Percentiles rank a stretch among this genome's conserved stretches.
Evolutionary conservation across 1,140 invertebrate genomes (phyloP).

Genomic region (Panulirus ornatus): DNA sequence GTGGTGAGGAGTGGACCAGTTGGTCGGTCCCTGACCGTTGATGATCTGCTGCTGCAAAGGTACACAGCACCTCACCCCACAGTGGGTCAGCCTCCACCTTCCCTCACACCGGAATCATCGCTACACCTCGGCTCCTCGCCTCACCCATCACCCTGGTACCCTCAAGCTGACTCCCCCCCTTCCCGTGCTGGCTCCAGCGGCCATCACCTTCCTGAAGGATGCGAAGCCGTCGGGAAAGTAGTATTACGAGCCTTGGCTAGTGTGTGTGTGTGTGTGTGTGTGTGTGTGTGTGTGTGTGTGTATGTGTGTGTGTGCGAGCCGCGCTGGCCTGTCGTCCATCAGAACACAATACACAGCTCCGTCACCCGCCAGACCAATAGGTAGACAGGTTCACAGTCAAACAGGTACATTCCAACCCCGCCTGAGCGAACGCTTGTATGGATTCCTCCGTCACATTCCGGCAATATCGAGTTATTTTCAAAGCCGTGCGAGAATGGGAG

Average conservation of each 20-base stretch:
- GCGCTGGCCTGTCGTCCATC: conserved; percentile 3
- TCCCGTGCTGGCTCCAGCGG: no score
- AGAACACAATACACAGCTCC: conserved; percentile 40
- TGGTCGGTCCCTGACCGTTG: no score
- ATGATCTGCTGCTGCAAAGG: no score
- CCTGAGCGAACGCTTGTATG: neutral
- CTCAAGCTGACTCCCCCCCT: no score
- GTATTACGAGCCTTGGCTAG: neutral
- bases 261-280: conserved; percentile 21
- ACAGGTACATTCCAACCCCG: conserved; percentile 50
- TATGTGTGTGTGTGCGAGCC: neutral
- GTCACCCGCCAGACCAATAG: conserved; percentile 44
- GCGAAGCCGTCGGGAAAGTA: no score
- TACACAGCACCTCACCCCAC: no score
- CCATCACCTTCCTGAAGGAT: no score
- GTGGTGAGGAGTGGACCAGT: no score
- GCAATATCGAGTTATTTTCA: neutral
- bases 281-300: conserved; percentile 25
- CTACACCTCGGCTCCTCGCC: no score
- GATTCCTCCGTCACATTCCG: neutral
- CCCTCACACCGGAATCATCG: no score
- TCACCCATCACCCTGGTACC: no score
- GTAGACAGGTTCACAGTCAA: conserved; percentile 58
- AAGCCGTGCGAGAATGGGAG: neutral
- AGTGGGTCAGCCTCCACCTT: no score